Evolutionary conservation across 2,888 invertebrate genomes (phyloP), one percentile per base, ranked within the genome.

Genomic region (Caenorhabditis angaria): DNA sequence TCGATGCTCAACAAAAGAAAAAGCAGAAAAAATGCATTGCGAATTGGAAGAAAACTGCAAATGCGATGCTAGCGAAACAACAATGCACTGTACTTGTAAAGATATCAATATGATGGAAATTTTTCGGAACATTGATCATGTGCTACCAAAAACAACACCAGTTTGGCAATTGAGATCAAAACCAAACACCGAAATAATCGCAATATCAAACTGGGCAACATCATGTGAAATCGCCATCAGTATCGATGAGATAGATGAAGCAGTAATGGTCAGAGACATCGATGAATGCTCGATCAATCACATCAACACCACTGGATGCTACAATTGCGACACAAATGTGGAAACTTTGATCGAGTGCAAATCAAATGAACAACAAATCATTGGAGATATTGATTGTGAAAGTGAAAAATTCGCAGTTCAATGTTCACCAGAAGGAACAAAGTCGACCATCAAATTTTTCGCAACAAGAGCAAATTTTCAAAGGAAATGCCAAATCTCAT

Each of bases 11-110:
- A 22, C 32, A 8, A n/a, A n/a, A 48, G 48, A 48, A 5, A n/a
- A 48, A 5, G 48, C 48, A 27, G 27, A 53, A 1, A 3, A 1
- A 0, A 24, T 12, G 1, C 24, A 65, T 6, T 65, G 65, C 20
- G 10, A 10, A n/a, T 12, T 59, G 0, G 8, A 22, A 3, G 27
- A 50, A 2, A 10, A 28, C 0, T 65, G 65, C 25, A 4, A 58
- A 12, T 60, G 65, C 27, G 18, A 6, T 10, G 6, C 65, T 29
- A 50, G 60, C 25, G 55, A 65, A 32, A 12, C 18, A 8, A 20
- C 20, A 8, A 56, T 65, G 48, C 47, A 0, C 2, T 65, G 65
- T 28, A 22, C 8, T 3, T 65, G 60, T 50, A 14, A 65, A 5
- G 48, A 60, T 3, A 32, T 25, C 18, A 18, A 10, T 4, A 41